phyloP scores from a whole-genome alignment of 2,113 vertebrate genomes.

The Oreochromis niloticus region DNA sequence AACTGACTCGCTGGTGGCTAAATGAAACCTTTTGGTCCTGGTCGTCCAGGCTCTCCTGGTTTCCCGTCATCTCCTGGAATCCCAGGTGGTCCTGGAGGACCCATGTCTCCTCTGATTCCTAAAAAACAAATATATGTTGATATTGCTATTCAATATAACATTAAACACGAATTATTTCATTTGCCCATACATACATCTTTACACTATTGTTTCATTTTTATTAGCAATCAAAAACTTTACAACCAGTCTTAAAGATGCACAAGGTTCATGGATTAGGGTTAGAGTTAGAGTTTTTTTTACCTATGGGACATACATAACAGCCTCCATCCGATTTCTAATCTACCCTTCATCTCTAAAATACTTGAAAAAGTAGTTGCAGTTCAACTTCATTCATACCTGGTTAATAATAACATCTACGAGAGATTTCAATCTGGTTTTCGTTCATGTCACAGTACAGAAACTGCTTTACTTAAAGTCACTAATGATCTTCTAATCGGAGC shows the following conservation, averaged over 20 bases:
- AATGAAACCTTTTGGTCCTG: slow-evolving; percentile 52
- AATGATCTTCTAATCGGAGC: too few species aligned
- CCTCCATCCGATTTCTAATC: too few species aligned
- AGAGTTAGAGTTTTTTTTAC: neutral
- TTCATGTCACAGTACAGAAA: too few species aligned
- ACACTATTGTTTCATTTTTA: neutral
- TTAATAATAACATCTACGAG: too few species aligned
- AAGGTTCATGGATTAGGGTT: neutral
- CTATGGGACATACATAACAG: neutral
- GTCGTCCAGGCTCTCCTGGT: slow-evolving; percentile 38
- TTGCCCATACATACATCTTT: neutral
- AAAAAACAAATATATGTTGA: neutral
- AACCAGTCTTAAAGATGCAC: too few species aligned
- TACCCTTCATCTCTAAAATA: too few species aligned
- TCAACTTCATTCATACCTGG: too few species aligned
- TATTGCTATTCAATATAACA: neutral
- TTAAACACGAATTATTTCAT: neutral
- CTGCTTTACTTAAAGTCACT: too few species aligned
- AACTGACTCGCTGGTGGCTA: too few species aligned
- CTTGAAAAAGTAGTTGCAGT: too few species aligned
- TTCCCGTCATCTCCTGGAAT: slow-evolving; percentile 40
- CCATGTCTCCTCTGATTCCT: slow-evolving; percentile 53
- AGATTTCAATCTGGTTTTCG: too few species aligned
- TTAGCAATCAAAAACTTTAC: neutral
- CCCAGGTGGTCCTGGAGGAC: slow-evolving; percentile 43